Conservation (phyloP, 2,797 vertebrate species). For the Bovichtus variegatus region DNA sequence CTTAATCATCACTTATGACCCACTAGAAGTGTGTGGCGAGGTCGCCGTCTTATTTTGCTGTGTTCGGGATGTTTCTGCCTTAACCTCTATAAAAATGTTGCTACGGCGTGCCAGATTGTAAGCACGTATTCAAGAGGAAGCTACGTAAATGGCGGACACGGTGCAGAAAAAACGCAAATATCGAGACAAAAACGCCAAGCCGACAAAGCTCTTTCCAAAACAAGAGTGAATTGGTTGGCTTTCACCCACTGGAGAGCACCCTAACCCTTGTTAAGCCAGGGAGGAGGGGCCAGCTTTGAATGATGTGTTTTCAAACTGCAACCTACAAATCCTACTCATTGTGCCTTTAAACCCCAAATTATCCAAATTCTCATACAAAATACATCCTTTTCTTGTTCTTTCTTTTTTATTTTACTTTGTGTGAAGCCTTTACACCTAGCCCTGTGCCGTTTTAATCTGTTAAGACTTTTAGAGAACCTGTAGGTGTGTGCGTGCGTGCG, state of each 20-base stretch:
- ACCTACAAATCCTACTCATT: no score
- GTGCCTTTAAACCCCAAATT: not conserved
- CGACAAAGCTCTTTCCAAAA: no score
- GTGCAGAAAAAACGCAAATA: no score
- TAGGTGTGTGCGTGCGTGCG: not conserved
- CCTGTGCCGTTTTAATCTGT: not conserved
- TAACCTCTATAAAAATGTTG: not conserved
- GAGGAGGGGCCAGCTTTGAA: no score
- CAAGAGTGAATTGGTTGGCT: no score
- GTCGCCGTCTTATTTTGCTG: no score
- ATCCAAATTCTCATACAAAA: not conserved
- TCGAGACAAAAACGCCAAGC: no score
- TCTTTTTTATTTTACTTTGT: not conserved
- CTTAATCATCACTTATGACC: not conserved
- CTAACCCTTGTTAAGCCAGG: no score
- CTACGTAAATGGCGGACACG: not conserved
- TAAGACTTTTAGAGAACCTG: conserved; percentile 4
- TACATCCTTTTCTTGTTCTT: not conserved
- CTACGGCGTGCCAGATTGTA: not conserved
- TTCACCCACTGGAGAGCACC: no score
- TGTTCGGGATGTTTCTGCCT: not conserved
- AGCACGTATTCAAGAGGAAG: not conserved
- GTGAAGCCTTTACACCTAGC: not conserved
- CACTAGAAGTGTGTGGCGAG: not conserved
- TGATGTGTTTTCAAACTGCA: no score